Percentiles rank a stretch among this genome's conserved stretches.
phyloP scores from a whole-genome alignment of 2,888 invertebrate species.

The Mellilla xanthometata region DNA sequence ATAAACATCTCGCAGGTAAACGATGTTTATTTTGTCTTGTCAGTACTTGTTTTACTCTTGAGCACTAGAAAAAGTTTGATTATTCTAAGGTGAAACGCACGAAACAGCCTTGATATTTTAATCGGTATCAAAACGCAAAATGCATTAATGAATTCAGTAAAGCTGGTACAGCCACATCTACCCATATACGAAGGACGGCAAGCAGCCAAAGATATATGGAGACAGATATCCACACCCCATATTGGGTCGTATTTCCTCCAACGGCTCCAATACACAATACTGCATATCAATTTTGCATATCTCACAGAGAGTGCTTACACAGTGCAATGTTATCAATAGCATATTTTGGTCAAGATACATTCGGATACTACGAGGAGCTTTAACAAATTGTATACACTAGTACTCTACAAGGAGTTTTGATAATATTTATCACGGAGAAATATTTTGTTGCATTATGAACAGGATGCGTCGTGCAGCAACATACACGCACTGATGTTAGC shows the following conservation, averaged over 20 bases:
- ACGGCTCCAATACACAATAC: slow-evolving; percentile 33
- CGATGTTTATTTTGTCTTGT: no score
- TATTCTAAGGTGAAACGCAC: no score
- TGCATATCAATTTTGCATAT: slow-evolving; percentile 37
- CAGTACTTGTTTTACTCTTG: no score
- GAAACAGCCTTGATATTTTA: no score
- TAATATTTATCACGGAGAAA: slow-evolving; percentile 6
- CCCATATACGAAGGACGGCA: slow-evolving; percentile 5
- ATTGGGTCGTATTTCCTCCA: slow-evolving; percentile 38
- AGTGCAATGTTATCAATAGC: slow-evolving; percentile 33
- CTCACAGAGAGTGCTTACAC: slow-evolving; percentile 35
- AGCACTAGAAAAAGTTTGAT: no score
- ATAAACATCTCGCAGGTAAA: no score
- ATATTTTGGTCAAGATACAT: slow-evolving; percentile 32
- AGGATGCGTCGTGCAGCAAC: slow-evolving; percentile 3
- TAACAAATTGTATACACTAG: slow-evolving; percentile 26
- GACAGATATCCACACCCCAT: slow-evolving; percentile 36
- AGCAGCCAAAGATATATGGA: slow-evolving; percentile 34
- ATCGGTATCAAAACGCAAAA: no score
- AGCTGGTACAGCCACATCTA: no score
- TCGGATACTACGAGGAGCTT: slow-evolving; percentile 27
- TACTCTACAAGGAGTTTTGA: slow-evolving; percentile 14
- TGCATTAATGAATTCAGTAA: slow-evolving; percentile 1
- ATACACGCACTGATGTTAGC: background rate
- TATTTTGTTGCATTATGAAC: slow-evolving; percentile 10